These are phyloP conservation scores for Drosophila prosaltans DNA, from an alignment of 1,140 invertebrate species.

Conservation along the genomic window DNA sequence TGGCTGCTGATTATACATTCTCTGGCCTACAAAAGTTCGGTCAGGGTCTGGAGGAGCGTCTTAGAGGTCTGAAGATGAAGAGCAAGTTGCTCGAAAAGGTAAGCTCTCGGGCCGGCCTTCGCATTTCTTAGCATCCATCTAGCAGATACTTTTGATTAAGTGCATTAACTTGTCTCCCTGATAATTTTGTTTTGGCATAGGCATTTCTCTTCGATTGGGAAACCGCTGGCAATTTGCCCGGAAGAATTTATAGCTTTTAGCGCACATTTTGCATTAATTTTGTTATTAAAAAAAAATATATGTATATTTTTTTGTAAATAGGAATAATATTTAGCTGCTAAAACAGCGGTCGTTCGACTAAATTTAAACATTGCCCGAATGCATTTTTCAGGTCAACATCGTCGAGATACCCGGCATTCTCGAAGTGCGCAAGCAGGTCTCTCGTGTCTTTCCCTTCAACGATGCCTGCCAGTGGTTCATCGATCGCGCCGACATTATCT, in stretches of 20 bases:
- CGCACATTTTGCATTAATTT: constrained; percentile 61
- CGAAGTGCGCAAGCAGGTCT: constrained; percentile 96
- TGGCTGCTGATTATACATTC: constrained; percentile 96
- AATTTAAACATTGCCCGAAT: constrained; percentile 50
- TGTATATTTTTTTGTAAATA: constrained; percentile 28
- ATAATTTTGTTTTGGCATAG: constrained; percentile 52
- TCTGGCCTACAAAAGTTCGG: constrained; percentile 97
- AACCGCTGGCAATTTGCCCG: constrained; percentile 69
- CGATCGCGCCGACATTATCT: constrained; percentile 96
- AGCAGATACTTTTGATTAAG: constrained; percentile 30
- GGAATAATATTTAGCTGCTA: constrained; percentile 40
- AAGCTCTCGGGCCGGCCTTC: constrained; percentile 36
- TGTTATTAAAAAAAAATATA: constrained; percentile 66
- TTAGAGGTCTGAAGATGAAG: constrained; percentile 92
- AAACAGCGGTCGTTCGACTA: constrained; percentile 51
- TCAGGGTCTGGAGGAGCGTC: constrained; percentile 94
- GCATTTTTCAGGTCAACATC: constrained; percentile 91
- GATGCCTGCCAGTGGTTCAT: constrained; percentile 98
- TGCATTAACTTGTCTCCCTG: constrained; percentile 71
- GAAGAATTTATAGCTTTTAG: constrained; percentile 63
- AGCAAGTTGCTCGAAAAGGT: constrained; percentile 95
- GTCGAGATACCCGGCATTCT: constrained; percentile 98
- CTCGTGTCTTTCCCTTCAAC: constrained; percentile 96
- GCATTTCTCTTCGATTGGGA: constrained; percentile 60
- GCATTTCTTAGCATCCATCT: not conserved